Conservation (phyloP, 2,888 invertebrate genomes). For the Synergus itoensis region DNA sequence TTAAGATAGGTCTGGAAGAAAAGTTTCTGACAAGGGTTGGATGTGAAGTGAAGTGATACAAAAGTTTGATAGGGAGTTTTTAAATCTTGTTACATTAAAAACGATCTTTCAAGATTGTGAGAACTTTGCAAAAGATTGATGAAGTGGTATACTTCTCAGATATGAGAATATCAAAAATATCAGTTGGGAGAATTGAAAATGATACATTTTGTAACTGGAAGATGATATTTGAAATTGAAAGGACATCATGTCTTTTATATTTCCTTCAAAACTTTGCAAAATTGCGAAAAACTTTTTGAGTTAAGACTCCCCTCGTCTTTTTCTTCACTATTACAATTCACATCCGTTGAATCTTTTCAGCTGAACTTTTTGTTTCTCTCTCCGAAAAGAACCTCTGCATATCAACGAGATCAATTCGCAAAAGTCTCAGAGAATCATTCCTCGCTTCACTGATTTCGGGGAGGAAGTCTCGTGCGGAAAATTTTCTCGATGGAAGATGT, state of each 20-base stretch:
- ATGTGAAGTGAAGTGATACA: not conserved
- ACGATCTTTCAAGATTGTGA: too few species aligned
- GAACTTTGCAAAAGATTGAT: too few species aligned
- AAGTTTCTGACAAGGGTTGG: not conserved
- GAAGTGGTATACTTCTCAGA: too few species aligned
- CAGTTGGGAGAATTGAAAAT: too few species aligned
- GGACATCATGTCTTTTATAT: too few species aligned
- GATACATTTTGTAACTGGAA: too few species aligned
- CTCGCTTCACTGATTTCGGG: conserved; percentile 25
- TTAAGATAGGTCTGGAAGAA: too few species aligned
- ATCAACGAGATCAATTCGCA: conserved; percentile 16
- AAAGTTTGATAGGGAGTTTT: too few species aligned
- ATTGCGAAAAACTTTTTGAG: conserved; percentile 8
- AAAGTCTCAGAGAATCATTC: conserved; percentile 20
- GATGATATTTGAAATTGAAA: too few species aligned
- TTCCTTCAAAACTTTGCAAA: not conserved
- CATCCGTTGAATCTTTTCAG: conserved; percentile 24
- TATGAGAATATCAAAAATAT: too few species aligned
- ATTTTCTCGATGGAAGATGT: conserved; percentile 9
- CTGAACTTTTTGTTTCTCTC: conserved; percentile 18
- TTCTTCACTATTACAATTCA: conserved; percentile 20
- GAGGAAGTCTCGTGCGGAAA: conserved; percentile 25
- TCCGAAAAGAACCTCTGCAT: conserved; percentile 25
- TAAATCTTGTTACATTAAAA: too few species aligned
- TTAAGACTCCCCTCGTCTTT: not conserved